These are phyloP conservation scores for Allacma fusca DNA, from an alignment of 2,888 invertebrate species.

Conservation along the genomic window DNA sequence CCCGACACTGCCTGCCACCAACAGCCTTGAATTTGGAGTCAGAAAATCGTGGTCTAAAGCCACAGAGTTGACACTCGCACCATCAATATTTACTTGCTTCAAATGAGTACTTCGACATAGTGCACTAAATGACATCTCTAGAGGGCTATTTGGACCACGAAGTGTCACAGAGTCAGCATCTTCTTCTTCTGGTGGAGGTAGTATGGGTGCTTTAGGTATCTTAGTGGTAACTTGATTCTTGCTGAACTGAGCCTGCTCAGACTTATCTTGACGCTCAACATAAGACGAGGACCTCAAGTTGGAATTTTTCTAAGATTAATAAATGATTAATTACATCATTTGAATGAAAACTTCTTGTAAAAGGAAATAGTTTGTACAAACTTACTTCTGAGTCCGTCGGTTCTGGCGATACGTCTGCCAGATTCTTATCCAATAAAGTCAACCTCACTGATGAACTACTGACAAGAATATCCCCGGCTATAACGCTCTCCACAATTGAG, in stretches of 20 bases:
- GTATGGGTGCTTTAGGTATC: constrained; percentile 23
- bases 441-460: constrained; percentile 3
- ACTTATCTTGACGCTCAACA: constrained; percentile 34
- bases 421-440: constrained; percentile 70
- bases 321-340: background rate
- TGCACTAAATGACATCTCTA: constrained; percentile 77
- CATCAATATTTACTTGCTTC: constrained; percentile 74
- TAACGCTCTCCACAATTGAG: constrained; percentile 80
- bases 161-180: constrained; percentile 65
- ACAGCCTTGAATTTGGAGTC: constrained; percentile 71
- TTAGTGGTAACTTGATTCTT: constrained; percentile 35
- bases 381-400: constrained; percentile 77
- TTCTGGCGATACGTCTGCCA: constrained; percentile 78
- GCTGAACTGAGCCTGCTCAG: constrained; percentile 17
- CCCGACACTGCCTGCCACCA: constrained; percentile 74
- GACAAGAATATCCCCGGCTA: constrained; percentile 72
- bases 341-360: background rate
- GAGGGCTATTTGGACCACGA: constrained; percentile 82
- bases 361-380: background rate
- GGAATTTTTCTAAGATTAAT: constrained; percentile 32
- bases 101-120: constrained; percentile 70
- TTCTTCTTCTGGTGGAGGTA: constrained; percentile 38
- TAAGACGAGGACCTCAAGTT: constrained; percentile 13
- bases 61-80: constrained; percentile 84
- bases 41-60: constrained; percentile 82